Conservation (phyloP, 2,888 invertebrate genomes). For the Spialia ferax region DNA sequence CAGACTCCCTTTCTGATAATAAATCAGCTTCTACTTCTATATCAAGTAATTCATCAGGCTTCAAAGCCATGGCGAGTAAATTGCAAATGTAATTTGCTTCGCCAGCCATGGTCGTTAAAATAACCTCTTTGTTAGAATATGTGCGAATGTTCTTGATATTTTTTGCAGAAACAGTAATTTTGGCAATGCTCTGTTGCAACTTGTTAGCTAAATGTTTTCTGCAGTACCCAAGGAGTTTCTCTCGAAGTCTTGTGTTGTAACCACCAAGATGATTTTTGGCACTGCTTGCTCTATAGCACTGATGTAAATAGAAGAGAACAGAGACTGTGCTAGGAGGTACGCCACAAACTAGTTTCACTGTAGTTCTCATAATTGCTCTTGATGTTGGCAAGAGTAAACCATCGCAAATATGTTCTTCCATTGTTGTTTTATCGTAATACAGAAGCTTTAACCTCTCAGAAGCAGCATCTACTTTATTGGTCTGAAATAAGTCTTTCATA, state of each 20-base stretch:
- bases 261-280: conserved; percentile 71
- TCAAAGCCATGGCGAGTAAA: conserved; percentile 75
- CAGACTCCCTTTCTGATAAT: conserved; percentile 55
- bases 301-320: conserved; percentile 77
- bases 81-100: conserved; percentile 73
- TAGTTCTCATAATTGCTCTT: conserved; percentile 73
- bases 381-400: conserved; percentile 68
- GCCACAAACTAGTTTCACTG: conserved; percentile 73
- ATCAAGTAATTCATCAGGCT: conserved; percentile 69
- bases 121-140: conserved; percentile 65
- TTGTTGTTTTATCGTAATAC: conserved; percentile 72
- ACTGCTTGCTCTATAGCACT: conserved; percentile 71
- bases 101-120: conserved; percentile 72
- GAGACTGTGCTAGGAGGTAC: conserved; percentile 67
- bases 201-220: conserved; percentile 64
- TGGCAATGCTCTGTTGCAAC: conserved; percentile 67
- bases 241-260: conserved; percentile 68
- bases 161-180: conserved; percentile 64
- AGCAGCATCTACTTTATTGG: conserved; percentile 46
- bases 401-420: conserved; percentile 72
- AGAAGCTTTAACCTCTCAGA: conserved; percentile 57
- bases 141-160: conserved; percentile 70
- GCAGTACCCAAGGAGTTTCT: conserved; percentile 73
- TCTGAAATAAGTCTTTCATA: conserved; percentile 68
- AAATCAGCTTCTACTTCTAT: conserved; percentile 69